Evolutionary conservation across 2,888 invertebrate genomes (phyloP).

Genomic region (Proisotoma minuta): DNA sequence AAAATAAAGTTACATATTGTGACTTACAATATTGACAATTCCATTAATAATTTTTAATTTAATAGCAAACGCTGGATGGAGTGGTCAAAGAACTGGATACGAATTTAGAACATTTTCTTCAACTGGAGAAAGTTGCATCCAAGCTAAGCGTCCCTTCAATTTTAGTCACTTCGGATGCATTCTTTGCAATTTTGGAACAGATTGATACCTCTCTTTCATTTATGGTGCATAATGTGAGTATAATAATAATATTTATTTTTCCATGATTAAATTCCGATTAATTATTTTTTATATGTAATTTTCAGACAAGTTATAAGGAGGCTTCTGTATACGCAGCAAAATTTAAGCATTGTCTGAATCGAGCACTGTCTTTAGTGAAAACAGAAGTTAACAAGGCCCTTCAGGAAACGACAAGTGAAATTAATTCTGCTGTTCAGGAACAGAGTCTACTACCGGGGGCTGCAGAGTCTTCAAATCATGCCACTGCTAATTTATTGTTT

Average conservation of each 20-base stretch:
- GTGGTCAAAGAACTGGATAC: constrained; percentile 74
- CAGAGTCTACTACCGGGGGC: constrained; percentile 49
- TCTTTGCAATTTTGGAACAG: constrained; percentile 72
- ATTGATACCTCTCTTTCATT: constrained; percentile 84
- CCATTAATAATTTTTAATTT: constrained; percentile 3
- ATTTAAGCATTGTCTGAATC: constrained; percentile 76
- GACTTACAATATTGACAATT: neutral
- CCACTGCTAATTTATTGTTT: constrained; percentile 53
- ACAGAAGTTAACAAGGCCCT: constrained; percentile 72
- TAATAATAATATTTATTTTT: neutral
- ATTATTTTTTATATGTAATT: constrained; percentile 43
- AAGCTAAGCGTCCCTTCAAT: constrained; percentile 73
- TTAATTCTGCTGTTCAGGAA: constrained; percentile 53
- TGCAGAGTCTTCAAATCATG: constrained; percentile 61
- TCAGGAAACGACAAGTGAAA: constrained; percentile 72
- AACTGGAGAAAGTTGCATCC: constrained; percentile 74
- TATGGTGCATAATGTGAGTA: constrained; percentile 67
- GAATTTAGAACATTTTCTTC: constrained; percentile 77
- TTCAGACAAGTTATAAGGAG: constrained; percentile 77
- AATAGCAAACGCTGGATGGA: constrained; percentile 68
- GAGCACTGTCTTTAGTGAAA: constrained; percentile 73
- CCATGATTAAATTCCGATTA: neutral
- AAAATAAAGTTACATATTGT: neutral
- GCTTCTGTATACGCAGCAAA: constrained; percentile 73
- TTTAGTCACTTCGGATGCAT: constrained; percentile 76